phyloP scores from a whole-genome alignment of 92 coral and sea anemone genomes.

The Palythoa grandis region DNA sequence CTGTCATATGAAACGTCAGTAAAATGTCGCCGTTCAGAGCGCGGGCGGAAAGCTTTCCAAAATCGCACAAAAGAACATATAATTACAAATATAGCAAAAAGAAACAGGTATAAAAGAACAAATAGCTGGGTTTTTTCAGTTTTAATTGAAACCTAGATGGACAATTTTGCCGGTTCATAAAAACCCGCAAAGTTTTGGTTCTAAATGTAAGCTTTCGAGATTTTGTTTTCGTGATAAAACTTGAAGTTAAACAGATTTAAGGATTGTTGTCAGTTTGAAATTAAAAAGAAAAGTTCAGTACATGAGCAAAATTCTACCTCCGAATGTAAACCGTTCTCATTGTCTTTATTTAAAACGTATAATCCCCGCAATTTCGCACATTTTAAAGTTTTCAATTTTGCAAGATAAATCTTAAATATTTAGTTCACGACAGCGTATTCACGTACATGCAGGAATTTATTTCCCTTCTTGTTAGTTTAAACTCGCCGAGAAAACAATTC shows the following conservation, averaged over 20 bases:
- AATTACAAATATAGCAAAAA: not conserved
- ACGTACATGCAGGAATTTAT: too few relatives aligned
- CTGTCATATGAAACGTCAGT: not conserved
- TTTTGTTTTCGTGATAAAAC: not conserved
- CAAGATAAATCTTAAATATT: not conserved
- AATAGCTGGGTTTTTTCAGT: not conserved
- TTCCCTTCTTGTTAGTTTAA: not conserved
- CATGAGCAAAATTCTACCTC: not conserved
- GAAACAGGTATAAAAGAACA: not conserved
- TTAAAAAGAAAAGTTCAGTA: not conserved
- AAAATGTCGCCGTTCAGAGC: not conserved
- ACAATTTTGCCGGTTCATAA: not conserved
- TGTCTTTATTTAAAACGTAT: not conserved
- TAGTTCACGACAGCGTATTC: too few relatives aligned
- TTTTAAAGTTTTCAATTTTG: not conserved
- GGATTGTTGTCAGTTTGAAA: not conserved
- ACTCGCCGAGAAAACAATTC: not conserved
- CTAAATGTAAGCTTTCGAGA: not conserved
- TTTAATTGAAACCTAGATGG: not conserved
- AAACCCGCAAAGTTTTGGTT: conserved; percentile 7
- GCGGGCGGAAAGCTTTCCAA: not conserved
- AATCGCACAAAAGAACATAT: conserved; percentile 16
- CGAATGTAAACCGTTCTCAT: not conserved
- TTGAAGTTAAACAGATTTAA: not conserved
- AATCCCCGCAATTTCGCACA: not conserved